A percentile compares a stretch with the other conserved stretches of the same genome.
Conservation (phyloP, 2,797 vertebrate species). For the Crax fasciolata region DNA sequence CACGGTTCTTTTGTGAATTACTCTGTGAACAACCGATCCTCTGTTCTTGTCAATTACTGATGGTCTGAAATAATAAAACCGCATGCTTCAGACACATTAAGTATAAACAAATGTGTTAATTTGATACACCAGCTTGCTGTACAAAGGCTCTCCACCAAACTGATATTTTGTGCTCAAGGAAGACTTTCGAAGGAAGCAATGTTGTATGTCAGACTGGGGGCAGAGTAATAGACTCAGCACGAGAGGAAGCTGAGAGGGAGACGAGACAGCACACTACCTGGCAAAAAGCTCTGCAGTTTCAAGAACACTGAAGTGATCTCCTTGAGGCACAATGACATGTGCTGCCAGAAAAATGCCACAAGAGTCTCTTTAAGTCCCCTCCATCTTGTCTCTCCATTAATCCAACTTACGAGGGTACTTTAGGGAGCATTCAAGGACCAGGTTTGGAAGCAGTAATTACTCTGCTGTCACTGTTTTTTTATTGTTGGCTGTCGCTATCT, state of each 20-base stretch:
- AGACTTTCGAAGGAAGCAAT: neutral
- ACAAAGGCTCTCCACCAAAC: neutral
- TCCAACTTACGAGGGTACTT: slow-evolving; percentile 24
- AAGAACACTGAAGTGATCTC: neutral
- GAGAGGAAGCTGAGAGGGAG: neutral
- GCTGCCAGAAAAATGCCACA: slow-evolving; percentile 9
- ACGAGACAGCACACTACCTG: fast-evolving
- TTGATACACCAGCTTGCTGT: neutral
- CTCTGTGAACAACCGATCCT: neutral
- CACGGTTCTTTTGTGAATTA: neutral
- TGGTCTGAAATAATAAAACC: neutral
- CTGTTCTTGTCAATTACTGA: neutral
- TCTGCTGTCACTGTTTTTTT: slow-evolving; percentile 27
- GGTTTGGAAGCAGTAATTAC: slow-evolving; percentile 38
- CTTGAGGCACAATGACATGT: neutral
- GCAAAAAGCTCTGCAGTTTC: neutral
- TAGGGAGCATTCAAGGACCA: neutral
- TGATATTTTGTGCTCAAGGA: neutral
- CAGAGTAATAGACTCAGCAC: neutral
- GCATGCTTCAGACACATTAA: neutral
- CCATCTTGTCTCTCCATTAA: slow-evolving; percentile 28
- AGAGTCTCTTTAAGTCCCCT: neutral
- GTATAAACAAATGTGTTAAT: neutral
- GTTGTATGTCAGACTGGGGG: neutral
- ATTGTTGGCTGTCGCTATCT: neutral